Conservation (phyloP, 2,797 vertebrate genomes). For the Clarias platycephalus region DNA sequence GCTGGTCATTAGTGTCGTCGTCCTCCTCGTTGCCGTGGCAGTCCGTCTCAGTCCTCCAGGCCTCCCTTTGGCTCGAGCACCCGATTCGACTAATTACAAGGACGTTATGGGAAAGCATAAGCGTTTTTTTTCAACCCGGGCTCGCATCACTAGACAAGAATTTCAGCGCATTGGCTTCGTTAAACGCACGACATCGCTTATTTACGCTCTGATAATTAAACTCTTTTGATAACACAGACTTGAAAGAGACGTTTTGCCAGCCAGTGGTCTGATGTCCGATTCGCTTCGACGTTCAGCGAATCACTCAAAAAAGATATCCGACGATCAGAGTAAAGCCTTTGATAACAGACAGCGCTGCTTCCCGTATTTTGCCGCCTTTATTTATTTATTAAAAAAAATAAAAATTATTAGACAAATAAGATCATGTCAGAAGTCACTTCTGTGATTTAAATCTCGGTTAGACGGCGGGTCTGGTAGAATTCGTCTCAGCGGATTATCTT, state of each 20-base stretch:
- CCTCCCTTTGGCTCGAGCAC: not conserved
- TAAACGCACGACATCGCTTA: not conserved
- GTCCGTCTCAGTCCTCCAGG: not conserved
- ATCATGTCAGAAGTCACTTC: not conserved
- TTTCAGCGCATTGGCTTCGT: not conserved
- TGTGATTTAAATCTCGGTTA: not conserved
- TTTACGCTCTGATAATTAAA: not conserved
- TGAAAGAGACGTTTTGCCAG: not conserved
- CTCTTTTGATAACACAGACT: not conserved
- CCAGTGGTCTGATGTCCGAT: not conserved
- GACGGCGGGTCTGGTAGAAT: not conserved
- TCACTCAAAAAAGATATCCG: not conserved
- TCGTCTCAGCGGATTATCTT: not conserved
- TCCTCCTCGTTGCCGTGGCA: not conserved
- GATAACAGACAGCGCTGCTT: not conserved
- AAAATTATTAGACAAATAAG: not conserved
- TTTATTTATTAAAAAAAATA: too few species aligned
- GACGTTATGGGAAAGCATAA: not conserved
- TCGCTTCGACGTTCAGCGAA: not conserved
- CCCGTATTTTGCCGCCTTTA: not conserved
- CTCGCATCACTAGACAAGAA: not conserved
- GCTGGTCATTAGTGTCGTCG: not conserved
- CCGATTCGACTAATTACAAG: not conserved
- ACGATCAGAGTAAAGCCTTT: too few species aligned
- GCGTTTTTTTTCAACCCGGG: not conserved